A percentile compares a stretch with the other conserved stretches of the same genome.
phyloP scores from a whole-genome alignment of 2,888 invertebrate genomes.

The Thera britannica region DNA sequence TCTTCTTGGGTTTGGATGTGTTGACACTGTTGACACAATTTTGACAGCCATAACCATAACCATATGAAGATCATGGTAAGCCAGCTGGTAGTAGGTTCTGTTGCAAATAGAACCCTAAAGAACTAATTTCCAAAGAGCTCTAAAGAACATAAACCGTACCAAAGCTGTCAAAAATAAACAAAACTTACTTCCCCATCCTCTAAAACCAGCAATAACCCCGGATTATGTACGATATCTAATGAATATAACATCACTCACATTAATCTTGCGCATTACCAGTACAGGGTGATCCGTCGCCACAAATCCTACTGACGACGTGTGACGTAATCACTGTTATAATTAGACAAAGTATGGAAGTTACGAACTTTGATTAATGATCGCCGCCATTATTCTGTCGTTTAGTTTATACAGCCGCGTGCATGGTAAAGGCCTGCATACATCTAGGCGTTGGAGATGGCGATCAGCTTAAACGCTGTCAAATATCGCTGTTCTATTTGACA shows the following conservation, averaged over 20 bases:
- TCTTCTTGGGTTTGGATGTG: too few species aligned
- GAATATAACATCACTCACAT: conserved; percentile 15
- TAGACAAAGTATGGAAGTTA: conserved; percentile 18
- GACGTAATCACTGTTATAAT: conserved; percentile 25
- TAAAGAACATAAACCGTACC: background rate
- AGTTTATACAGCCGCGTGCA: background rate
- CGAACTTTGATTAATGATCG: conserved; percentile 17
- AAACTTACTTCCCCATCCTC: background rate
- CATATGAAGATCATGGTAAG: too few species aligned
- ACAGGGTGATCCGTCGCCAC: conserved; percentile 15
- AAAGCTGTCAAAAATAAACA: background rate
- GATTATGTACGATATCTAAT: conserved; percentile 6
- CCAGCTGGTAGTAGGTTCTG: too few species aligned
- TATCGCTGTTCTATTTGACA: too few species aligned
- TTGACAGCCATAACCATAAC: too few species aligned
- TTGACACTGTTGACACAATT: too few species aligned
- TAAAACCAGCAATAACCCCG: conserved; percentile 7
- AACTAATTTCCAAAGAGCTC: background rate
- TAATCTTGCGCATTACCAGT: conserved; percentile 17
- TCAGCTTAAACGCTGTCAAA: too few species aligned
- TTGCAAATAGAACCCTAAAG: too few species aligned
- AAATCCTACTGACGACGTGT: conserved; percentile 16
- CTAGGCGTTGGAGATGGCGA: too few species aligned
- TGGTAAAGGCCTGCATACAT: too few species aligned
- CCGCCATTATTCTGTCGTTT: background rate